Percentiles rank a stretch among this genome's conserved stretches.
Conservation (phyloP, 1,140 invertebrate species). For the Stegodyphus mimosarum region DNA sequence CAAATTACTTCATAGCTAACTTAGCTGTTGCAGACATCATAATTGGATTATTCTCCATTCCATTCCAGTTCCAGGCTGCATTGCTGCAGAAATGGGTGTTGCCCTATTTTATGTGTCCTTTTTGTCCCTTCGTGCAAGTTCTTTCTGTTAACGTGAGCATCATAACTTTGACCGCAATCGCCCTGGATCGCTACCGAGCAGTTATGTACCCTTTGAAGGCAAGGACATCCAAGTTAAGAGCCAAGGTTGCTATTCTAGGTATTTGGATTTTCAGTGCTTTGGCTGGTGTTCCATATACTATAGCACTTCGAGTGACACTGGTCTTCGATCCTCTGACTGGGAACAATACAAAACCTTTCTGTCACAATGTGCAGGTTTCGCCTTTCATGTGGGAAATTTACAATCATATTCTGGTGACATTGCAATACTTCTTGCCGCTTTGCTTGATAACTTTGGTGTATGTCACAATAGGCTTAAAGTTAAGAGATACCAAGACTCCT, state of each 20-base stretch:
- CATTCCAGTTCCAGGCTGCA: conserved; percentile 81
- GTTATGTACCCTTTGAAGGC: conserved; percentile 83
- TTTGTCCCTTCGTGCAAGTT: conserved; percentile 83
- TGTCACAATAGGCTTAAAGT: conserved; percentile 77
- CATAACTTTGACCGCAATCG: conserved; percentile 87
- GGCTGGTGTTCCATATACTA: conserved; percentile 11
- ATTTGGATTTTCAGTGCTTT: conserved; percentile 38
- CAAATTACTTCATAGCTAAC: conserved; percentile 93
- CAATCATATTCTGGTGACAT: conserved; percentile 69
- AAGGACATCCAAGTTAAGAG: conserved; percentile 10
- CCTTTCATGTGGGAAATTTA: not conserved
- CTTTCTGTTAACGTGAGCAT: conserved; percentile 85
- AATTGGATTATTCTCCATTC: conserved; percentile 86
- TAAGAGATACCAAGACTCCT: conserved; percentile 81
- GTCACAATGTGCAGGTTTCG: conserved; percentile 68
- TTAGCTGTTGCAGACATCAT: conserved; percentile 90
- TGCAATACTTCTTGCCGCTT: conserved; percentile 82
- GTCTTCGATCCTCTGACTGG: conserved; percentile 6
- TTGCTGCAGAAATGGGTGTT: conserved; percentile 86
- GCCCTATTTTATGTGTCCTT: conserved; percentile 78
- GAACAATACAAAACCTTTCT: conserved; percentile 72
- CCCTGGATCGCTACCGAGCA: conserved; percentile 85
- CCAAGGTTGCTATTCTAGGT: conserved; percentile 25
- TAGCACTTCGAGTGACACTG: conserved; percentile 4
- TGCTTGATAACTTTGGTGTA: conserved; percentile 83